Base-by-base conservation (phyloP, 2,113 vertebrate species). In the Ivindomyrus marchei region DNA sequence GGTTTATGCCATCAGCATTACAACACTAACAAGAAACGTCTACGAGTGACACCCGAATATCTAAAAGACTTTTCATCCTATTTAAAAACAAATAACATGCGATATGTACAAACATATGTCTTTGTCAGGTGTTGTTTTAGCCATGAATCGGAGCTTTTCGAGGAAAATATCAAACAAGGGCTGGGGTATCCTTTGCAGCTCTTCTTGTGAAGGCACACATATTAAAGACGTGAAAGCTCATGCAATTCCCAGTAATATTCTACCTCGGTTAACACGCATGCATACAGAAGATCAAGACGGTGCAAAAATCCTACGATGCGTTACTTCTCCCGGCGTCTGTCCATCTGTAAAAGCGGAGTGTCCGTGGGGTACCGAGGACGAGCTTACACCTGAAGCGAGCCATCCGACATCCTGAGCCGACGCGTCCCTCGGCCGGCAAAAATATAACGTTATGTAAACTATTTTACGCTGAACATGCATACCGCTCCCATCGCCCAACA, bases 1-100 rank as follows among this genome's bases (percentile, higher is more conserved):
- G 90, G 92, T 94, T 95, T 93, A 95, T 94, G 93, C 93, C 94
- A 93, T 95, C 93, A 94, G 93, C 92, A 92, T 92, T 47, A 46
- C 92, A 95, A 90, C 52, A 90, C 92, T 91, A 91, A 91, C 90
- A 89, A 84, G 83, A 53, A 90, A 83, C 90, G 88, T 93, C 87
- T 91, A 84, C 88, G 10, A 90, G 91, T 92, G 91, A 93, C 91
- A 91, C 53, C 77, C 89, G 90, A 91, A n/a, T 92, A 52, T 89
- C 92, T 91, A 84, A 91, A 91, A 90, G 91, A 92, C 93, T 92
- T 47, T 45, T 89, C 49, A 62, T 42, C n/a, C 46, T 80, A 86
- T 88, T 27, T 90, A 4, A 42, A 90, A 91, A 31, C 9, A 52
- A 70, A 85, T 84, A 31, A 24, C 36, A 85, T 15, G 31, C 17